Base-by-base conservation (phyloP, 64 coral and sea anemone species). In the Stichodactyla mertensii region DNA sequence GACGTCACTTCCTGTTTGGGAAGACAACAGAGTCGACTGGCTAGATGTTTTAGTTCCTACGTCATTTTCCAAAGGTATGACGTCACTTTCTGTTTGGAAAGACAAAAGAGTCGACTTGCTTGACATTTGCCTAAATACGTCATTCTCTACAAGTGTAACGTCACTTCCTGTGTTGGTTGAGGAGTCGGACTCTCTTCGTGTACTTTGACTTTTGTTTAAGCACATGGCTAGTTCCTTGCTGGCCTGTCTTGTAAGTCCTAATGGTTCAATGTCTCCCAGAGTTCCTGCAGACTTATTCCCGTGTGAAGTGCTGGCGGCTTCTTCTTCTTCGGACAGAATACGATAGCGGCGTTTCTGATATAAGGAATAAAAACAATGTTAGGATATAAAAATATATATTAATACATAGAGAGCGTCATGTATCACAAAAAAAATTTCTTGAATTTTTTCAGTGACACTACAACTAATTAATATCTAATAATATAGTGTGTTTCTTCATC, bases 181-280 rank as follows among this genome's bases (percentile, higher is more conserved):
- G 13, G 53, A n/a, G 7, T 81, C 52, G 19, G 78, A 53, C 12
- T 54, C 2, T 81, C 19, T 66, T 22, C 22, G 19, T 9, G 62
- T 22, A 6, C 22, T 66, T 66, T n/a, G 62, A 13, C 5, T 54
- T 81, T 52, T 54, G 26, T n/a, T 81, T 15, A 81, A 20, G 16
- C 78, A 55, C 78, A 53, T 81, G 20, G 85, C 84, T 57, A 91
- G 59, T 77, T 91, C 90, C 83, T 91, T 91, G 26, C 84, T 91
- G 7, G 90, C 90, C 52, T 87, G 90, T 52, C 90, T 57, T 70
- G 90, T 91, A 19, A 91, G 27, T 69, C 90, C 90, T 8, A 87
- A 22, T 20, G 90, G 90, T 16, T 85, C 85, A 52, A 91, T 67
- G 20, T 91, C 71, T 18, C 64, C 19, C 1, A 74, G 12, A 0